Conservation (phyloP, 2,888 invertebrate species). For the Protophormia terraenovae region DNA sequence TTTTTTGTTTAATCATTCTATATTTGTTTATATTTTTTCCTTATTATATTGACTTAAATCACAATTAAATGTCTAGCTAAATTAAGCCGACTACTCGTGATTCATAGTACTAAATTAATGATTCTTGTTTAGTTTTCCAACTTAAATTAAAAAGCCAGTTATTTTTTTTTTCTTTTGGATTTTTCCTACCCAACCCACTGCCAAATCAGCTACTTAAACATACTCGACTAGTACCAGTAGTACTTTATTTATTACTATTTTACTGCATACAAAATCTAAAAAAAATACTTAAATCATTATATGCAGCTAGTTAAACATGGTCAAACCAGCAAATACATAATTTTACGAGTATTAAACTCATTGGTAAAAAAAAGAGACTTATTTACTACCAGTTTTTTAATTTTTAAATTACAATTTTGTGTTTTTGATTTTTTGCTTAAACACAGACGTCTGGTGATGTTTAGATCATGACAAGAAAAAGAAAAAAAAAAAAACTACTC, state of each 20-base stretch:
- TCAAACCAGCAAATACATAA: conserved; percentile 35
- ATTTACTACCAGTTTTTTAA: conserved; percentile 28
- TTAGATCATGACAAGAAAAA: neutral
- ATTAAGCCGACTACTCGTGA: no score
- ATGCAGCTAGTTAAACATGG: conserved; percentile 13
- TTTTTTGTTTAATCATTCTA: no score
- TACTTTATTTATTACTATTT: conserved; percentile 32
- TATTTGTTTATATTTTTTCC: no score
- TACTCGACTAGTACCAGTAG: neutral
- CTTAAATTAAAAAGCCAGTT: no score
- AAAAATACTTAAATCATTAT: conserved; percentile 4
- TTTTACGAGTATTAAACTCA: conserved; percentile 11
- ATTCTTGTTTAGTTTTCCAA: no score
- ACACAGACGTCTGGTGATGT: conserved; percentile 40
- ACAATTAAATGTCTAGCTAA: no score
- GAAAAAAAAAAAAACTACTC: neutral
- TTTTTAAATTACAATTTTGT: conserved; percentile 10
- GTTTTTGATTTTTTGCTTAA: neutral
- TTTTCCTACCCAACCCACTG: neutral
- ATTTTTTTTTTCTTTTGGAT: neutral
- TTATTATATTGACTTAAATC: no score
- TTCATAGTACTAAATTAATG: no score
- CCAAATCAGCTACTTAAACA: neutral
- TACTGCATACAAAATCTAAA: neutral
- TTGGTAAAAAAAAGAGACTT: neutral